Evolutionary conservation across 35 echinoderm and acorn worm genomes (phyloP).

Genomic region (Amphiura filiformis): DNA sequence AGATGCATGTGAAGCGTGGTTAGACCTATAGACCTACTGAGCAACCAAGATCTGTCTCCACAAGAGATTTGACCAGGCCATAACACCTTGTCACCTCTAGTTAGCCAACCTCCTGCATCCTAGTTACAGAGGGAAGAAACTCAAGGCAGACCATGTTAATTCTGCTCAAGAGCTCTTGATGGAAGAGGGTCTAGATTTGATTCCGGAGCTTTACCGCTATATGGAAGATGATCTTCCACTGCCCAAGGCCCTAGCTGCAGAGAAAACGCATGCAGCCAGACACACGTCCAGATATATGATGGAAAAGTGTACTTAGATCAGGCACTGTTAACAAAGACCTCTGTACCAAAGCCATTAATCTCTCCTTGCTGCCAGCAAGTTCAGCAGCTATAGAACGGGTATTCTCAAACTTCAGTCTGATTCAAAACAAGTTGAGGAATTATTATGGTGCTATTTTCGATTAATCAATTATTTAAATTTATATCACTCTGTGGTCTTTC

Average conservation of each 20-base stretch:
- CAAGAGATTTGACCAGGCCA: slow-evolving; percentile 40
- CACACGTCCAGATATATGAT: slow-evolving; percentile 32
- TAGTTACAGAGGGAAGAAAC: slow-evolving; percentile 27
- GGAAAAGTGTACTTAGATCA: slow-evolving; percentile 27
- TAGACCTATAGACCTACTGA: slow-evolving; percentile 18
- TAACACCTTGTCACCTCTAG: slow-evolving; percentile 38
- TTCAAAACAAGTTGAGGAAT: slow-evolving; percentile 57
- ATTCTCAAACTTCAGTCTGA: slow-evolving; percentile 24
- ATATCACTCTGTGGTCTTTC: no score
- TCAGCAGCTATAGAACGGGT: slow-evolving; percentile 43
- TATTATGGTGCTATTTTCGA: no score
- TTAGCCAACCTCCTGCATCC: slow-evolving; percentile 44
- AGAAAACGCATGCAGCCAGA: no score
- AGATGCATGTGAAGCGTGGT: slow-evolving; percentile 49
- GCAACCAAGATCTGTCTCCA: slow-evolving; percentile 16
- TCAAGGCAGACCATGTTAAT: slow-evolving; percentile 1
- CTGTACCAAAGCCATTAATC: slow-evolving; percentile 12
- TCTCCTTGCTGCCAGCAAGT: slow-evolving; percentile 23
- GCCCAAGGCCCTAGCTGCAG: slow-evolving; percentile 20
- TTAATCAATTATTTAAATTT: no score
- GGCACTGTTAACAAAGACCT: background rate
- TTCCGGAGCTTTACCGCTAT: slow-evolving; percentile 38
- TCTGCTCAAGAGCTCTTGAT: slow-evolving; percentile 40
- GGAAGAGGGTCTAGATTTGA: background rate
- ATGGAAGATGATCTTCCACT: slow-evolving; percentile 19